A percentile compares a stretch with the other conserved stretches of the same genome.
These are phyloP conservation scores for Bombus polaris DNA, from an alignment of 1,140 invertebrate species.

Conservation along the genomic window DNA sequence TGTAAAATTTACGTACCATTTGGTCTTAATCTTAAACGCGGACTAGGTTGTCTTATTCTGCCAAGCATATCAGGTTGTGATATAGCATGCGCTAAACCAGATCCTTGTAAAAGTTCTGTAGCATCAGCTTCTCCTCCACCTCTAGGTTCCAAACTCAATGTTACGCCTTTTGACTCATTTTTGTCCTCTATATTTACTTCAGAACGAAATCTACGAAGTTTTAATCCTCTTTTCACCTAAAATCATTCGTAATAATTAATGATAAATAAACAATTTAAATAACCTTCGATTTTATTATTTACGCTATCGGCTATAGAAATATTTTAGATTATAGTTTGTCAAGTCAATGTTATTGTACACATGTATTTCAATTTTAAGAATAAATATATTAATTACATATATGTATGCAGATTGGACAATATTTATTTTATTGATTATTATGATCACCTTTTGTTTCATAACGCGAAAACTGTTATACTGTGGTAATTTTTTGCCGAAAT, in stretches of 20 bases:
- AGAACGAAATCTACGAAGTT: slow-evolving; percentile 80
- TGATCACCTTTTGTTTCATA: slow-evolving; percentile 79
- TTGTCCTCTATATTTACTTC: slow-evolving; percentile 81
- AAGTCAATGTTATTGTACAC: neutral
- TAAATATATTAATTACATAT: neutral
- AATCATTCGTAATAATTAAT: slow-evolving; percentile 30
- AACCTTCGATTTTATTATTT: neutral
- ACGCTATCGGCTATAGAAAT: neutral
- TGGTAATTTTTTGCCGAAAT: slow-evolving; percentile 75
- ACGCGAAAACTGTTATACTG: slow-evolving; percentile 78
- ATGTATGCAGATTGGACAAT: neutral
- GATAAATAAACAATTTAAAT: neutral
- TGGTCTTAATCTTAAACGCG: slow-evolving; percentile 68
- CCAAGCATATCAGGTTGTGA: slow-evolving; percentile 80
- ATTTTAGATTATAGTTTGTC: neutral
- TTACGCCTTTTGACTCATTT: slow-evolving; percentile 71
- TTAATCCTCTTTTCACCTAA: slow-evolving; percentile 79
- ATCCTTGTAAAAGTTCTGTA: slow-evolving; percentile 77
- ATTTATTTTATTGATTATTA: slow-evolving; percentile 1
- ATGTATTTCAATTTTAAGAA: neutral
- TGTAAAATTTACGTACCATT: slow-evolving; percentile 66
- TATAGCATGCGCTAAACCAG: slow-evolving; percentile 78
- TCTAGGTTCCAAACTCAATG: slow-evolving; percentile 77
- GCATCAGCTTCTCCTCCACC: slow-evolving; percentile 79
- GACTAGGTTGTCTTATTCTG: slow-evolving; percentile 74